These are phyloP conservation scores for Callocephalon fimbriatum DNA, from an alignment of 2,113 vertebrate genomes.

Conservation along the genomic window DNA sequence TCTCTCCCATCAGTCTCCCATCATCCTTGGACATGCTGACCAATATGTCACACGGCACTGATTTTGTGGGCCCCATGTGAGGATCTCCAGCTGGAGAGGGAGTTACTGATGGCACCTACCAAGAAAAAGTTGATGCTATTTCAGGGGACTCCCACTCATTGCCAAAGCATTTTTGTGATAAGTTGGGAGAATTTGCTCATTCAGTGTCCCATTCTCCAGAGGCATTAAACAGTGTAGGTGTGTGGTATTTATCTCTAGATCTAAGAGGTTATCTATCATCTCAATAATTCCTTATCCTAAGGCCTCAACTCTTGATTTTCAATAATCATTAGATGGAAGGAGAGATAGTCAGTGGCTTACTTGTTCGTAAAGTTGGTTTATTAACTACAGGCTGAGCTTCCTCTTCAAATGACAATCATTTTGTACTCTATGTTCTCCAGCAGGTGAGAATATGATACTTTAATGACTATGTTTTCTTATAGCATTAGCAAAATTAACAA, in stretches of 20 bases:
- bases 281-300: neutral
- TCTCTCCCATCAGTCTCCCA: neutral
- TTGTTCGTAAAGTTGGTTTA: neutral
- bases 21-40: neutral
- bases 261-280: neutral
- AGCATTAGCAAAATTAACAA: neutral
- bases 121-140: neutral
- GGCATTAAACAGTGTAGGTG: neutral
- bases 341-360: neutral
- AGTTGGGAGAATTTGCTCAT: neutral
- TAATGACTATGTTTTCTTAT: neutral
- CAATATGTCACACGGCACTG: accelerated
- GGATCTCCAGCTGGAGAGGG: neutral
- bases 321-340: neutral
- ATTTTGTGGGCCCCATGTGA: neutral
- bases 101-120: neutral
- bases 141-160: neutral
- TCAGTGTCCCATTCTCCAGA: neutral
- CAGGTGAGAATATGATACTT: neutral
- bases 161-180: neutral
- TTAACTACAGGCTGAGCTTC: neutral
- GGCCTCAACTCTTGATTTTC: neutral
- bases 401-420: neutral
- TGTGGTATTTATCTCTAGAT: neutral
- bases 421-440: neutral